Conservation (phyloP, 2,797 vertebrate genomes). For the Esox lucius region DNA sequence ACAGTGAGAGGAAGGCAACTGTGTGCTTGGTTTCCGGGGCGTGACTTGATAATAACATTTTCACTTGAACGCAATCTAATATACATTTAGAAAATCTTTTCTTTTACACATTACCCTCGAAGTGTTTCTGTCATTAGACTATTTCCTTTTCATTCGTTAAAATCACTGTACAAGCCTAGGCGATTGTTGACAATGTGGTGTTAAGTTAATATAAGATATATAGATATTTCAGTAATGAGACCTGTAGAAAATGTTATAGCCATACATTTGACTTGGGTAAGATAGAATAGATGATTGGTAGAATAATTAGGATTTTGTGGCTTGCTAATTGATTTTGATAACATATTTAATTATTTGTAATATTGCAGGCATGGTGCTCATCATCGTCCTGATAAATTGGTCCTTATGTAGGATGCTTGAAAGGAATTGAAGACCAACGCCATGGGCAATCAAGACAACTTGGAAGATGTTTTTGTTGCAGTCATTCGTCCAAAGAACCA, state of each 20-base stretch:
- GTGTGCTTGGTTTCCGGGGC: constrained; percentile 68
- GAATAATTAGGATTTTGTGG: neutral
- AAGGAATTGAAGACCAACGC: constrained; percentile 54
- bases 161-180: neutral
- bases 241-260: neutral
- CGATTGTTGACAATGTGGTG: neutral
- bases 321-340: neutral
- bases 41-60: constrained; percentile 45
- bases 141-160: neutral
- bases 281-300: neutral
- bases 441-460: constrained; percentile 91
- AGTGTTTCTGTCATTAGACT: neutral
- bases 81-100: neutral
- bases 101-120: neutral
- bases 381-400: constrained; percentile 45
- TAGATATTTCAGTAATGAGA: neutral
- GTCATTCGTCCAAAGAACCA: constrained; percentile 96
- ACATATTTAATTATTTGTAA: neutral
- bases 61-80: constrained; percentile 15
- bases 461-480: constrained; percentile 90
- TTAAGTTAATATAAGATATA: too few relatives aligned
- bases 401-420: constrained; percentile 41
- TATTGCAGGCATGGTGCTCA: constrained; percentile 62
- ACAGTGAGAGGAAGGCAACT: constrained; percentile 22
- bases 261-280: neutral